Evolutionary conservation across 2,888 invertebrate genomes (phyloP).

Genomic region (Oxycera nigricornis): DNA sequence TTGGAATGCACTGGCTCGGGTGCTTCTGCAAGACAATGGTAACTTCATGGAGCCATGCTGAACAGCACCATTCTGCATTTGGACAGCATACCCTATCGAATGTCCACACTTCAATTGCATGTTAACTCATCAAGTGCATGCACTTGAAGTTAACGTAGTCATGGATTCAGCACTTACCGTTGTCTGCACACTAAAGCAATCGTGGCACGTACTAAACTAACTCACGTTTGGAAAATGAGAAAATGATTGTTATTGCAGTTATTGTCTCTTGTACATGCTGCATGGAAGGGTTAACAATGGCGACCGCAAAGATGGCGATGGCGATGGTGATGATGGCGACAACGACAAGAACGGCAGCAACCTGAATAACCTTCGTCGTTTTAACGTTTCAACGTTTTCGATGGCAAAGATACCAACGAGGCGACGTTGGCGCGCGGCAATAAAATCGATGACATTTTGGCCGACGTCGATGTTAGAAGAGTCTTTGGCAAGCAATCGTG

Average conservation of each 20-base stretch:
- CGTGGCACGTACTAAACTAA: slow-evolving; percentile 36
- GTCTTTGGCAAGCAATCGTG: neutral
- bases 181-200: neutral
- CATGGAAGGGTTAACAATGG: slow-evolving; percentile 26
- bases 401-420: too few species aligned
- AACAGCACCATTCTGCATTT: neutral
- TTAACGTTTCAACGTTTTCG: neutral
- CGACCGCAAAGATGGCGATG: neutral
- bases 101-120: neutral
- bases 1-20: neutral
- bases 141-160: slow-evolving; percentile 22
- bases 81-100: neutral
- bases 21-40: neutral
- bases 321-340: neutral
- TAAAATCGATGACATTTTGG: slow-evolving; percentile 12
- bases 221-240: slow-evolving; percentile 33
- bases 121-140: slow-evolving; percentile 18
- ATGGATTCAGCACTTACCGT: slow-evolving; percentile 9
- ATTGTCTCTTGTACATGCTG: slow-evolving; percentile 26
- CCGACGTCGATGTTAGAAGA: neutral
- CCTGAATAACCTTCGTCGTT: slow-evolving; percentile 11
- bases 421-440: slow-evolving; percentile 3
- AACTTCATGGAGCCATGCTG: neutral
- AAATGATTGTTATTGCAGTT: slow-evolving; percentile 33
- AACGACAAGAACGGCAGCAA: slow-evolving; percentile 5